Evolutionary conservation across 2,797 vertebrate species (phyloP).

Genomic region (Sebastes diaconus): DNA sequence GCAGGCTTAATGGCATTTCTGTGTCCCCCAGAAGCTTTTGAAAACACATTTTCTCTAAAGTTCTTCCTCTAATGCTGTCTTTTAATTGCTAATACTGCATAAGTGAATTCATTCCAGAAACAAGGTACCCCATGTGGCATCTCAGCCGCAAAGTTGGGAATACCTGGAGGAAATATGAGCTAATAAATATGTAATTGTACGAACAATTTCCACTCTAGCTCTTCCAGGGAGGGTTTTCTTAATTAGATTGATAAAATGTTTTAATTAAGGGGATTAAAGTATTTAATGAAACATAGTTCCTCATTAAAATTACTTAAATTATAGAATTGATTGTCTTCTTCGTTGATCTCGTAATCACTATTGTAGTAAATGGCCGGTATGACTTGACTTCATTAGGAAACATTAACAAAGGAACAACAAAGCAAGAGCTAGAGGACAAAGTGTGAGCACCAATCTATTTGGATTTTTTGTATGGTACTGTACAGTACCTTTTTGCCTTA

Average conservation of each 20-base stretch:
- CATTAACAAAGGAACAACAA: background rate
- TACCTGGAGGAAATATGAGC: slow-evolving; percentile 20
- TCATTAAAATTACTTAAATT: slow-evolving; percentile 29
- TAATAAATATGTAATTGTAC: slow-evolving; percentile 21
- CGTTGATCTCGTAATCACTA: background rate
- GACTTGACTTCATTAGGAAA: slow-evolving; percentile 1
- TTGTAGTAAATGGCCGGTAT: background rate
- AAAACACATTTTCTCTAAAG: background rate
- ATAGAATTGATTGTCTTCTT: slow-evolving; percentile 14
- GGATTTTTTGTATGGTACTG: background rate
- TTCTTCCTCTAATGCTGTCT: background rate
- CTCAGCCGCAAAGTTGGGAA: background rate
- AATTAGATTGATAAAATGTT: slow-evolving; percentile 36
- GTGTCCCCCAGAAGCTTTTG: background rate
- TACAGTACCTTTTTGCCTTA: background rate
- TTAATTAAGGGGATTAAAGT: slow-evolving; percentile 27
- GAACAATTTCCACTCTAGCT: background rate
- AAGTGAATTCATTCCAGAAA: background rate
- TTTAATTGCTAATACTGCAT: background rate
- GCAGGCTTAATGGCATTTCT: background rate
- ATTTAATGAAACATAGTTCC: slow-evolving; percentile 13
- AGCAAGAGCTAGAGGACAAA: background rate
- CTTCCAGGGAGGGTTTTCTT: slow-evolving; percentile 8
- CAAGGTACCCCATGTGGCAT: background rate
- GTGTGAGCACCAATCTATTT: background rate